Evolutionary conservation across 2,797 vertebrate genomes (phyloP).

Genomic region (Cichlasoma orientale): DNA sequence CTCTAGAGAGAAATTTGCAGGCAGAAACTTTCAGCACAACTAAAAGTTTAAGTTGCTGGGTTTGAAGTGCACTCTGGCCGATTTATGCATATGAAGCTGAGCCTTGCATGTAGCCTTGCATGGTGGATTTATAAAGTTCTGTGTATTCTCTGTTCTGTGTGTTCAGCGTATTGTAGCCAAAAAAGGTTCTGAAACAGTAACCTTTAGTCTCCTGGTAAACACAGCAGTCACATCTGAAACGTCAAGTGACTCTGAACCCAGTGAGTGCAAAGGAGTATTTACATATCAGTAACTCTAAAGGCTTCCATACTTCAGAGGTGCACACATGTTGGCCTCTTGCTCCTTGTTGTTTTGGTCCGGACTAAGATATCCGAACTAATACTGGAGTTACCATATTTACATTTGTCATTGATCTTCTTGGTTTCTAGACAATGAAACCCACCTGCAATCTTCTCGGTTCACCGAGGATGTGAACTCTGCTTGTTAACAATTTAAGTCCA

Average conservation of each 20-base stretch:
- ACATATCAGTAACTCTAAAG: not conserved
- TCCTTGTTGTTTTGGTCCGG: not conserved
- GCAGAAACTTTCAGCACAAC: not conserved
- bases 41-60: not conserved
- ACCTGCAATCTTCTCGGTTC: not conserved
- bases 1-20: not conserved
- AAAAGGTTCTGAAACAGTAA: constrained; percentile 55
- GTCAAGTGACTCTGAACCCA: constrained; percentile 10
- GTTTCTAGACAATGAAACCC: not conserved
- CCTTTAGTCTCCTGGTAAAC: constrained; percentile 69
- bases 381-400: not conserved
- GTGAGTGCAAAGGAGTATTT: not conserved
- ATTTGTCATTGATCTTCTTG: not conserved
- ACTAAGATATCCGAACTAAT: not conserved
- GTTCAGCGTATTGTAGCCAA: constrained; percentile 34
- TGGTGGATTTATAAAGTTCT: constrained; percentile 10
- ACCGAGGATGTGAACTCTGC: accelerated
- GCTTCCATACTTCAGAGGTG: not conserved
- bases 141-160: constrained; percentile 37
- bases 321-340: not conserved
- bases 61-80: not conserved
- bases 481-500: not conserved
- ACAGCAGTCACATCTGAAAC: constrained; percentile 33
- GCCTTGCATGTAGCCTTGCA: not conserved
- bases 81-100: not conserved